phyloP scores from a whole-genome alignment of 2,888 invertebrate genomes.

The Cataglyphis rosenhaueri region DNA sequence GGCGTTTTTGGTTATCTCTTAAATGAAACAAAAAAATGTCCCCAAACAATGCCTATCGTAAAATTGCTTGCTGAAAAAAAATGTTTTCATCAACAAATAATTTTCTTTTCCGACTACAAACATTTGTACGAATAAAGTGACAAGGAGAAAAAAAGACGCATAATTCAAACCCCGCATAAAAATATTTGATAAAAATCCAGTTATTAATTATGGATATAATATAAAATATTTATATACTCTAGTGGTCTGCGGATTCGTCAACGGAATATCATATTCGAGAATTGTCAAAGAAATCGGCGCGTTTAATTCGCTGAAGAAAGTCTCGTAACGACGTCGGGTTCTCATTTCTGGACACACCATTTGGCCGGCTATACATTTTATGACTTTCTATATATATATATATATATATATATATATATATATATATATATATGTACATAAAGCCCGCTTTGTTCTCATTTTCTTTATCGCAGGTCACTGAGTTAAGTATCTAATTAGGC shows the following conservation, averaged over 20 bases:
- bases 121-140: background rate
- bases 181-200: background rate
- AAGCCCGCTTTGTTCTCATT: slow-evolving; percentile 37
- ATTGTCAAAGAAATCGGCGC: slow-evolving; percentile 72
- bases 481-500: background rate
- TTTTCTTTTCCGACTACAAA: background rate
- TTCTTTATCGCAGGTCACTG: slow-evolving; percentile 22
- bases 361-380: slow-evolving; percentile 22
- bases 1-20: background rate
- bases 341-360: slow-evolving; percentile 65
- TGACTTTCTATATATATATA: slow-evolving; percentile 39
- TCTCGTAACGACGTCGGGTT: slow-evolving; percentile 77
- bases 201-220: background rate
- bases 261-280: slow-evolving; percentile 42
- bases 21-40: background rate
- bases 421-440: background rate
- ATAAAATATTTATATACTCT: background rate
- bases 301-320: slow-evolving; percentile 78
- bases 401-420: background rate
- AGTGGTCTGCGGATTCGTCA: slow-evolving; percentile 3
- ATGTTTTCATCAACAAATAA: background rate
- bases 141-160: background rate
- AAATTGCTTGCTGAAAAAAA: background rate
- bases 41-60: background rate
- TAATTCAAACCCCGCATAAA: background rate